Base-by-base conservation (phyloP, 2,797 vertebrate genomes). In the Ceryle rudis region DNA sequence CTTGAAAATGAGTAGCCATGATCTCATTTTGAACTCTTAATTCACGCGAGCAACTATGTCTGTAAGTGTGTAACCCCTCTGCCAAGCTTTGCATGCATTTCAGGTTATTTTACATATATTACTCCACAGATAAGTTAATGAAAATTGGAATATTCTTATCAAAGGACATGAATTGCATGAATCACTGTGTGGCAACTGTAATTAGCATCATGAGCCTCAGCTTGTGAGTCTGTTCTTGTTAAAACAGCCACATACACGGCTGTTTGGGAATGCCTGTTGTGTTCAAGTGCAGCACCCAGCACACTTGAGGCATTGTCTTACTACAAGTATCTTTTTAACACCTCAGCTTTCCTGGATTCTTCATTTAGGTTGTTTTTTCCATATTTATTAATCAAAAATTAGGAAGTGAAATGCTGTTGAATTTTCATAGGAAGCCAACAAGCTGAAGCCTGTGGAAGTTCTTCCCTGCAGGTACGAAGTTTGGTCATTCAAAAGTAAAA, bases 1-100 rank as follows among this genome's bases (percentile, higher is more conserved):
- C 28, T 77, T 52, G 52, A 47, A 73, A 71, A 4, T 1, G 0
- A 5, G 5, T 31, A 9, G 8, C 7, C 5, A 5, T 66, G 51
- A 9, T 66, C 84, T 80, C 5, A 0, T 55, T 69, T 44, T 60
- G 52, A 66, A 17, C 37, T 42, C 64, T 15, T 35, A 57, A 74
- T 15, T 89, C 54, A 29, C 0, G 0, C 41, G 41, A 80, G 42
- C 57, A 61, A 8, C 22, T 0, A 0, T 21, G 21, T 33, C 52
- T 74, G 44, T 44, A 42, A 46, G 47, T 13, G 6, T 42, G 46
- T 44, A 71, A 74, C 5, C 37, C 20, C 26, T 55, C 46, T 1
- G 3, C 44, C 33, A 49, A 0, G 1, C 39, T 77, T 44, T 15
- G 16, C 37, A 57, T 6, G 1, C 5, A 0, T 66, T 70, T 60